Conservation (phyloP, 1,140 invertebrate species). For the Elysia chlorotica region DNA sequence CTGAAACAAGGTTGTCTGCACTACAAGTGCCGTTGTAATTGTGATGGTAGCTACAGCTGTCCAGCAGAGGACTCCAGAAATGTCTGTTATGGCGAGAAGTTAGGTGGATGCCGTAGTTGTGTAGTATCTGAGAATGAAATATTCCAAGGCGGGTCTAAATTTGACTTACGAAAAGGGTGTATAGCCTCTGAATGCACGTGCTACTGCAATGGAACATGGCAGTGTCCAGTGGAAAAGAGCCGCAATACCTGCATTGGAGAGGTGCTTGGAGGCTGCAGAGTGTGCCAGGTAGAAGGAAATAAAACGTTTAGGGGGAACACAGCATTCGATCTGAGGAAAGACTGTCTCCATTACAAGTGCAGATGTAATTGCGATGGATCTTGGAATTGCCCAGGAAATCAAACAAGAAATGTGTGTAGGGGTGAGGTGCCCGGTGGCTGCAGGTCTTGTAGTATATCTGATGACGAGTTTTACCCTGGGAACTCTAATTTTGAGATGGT, state of each 20-base stretch:
- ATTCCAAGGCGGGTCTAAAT: constrained; percentile 25
- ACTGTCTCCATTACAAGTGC: constrained; percentile 37
- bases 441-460: constrained; percentile 30
- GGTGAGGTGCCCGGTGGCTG: constrained; percentile 35
- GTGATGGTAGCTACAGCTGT: constrained; percentile 44
- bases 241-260: constrained; percentile 34
- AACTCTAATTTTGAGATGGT: constrained; percentile 32
- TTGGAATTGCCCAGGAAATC: constrained; percentile 40
- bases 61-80: constrained; percentile 38
- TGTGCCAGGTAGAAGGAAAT: constrained; percentile 16
- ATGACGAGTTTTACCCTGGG: constrained; percentile 22
- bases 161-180: constrained; percentile 32
- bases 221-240: constrained; percentile 26
- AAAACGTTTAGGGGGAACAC: background rate
- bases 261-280: constrained; percentile 22
- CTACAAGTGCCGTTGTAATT: constrained; percentile 42
- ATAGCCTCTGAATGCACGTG: constrained; percentile 36
- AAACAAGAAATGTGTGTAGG: constrained; percentile 34
- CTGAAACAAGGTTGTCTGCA: constrained; percentile 33
- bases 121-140: constrained; percentile 25
- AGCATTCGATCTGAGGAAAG: constrained; percentile 27
- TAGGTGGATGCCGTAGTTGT: constrained; percentile 29
- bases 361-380: constrained; percentile 42
- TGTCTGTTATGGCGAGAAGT: constrained; percentile 31
- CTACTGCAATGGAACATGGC: constrained; percentile 36